phyloP scores from a whole-genome alignment of 1,140 invertebrate genomes.

The Pectinophora gossypiella region DNA sequence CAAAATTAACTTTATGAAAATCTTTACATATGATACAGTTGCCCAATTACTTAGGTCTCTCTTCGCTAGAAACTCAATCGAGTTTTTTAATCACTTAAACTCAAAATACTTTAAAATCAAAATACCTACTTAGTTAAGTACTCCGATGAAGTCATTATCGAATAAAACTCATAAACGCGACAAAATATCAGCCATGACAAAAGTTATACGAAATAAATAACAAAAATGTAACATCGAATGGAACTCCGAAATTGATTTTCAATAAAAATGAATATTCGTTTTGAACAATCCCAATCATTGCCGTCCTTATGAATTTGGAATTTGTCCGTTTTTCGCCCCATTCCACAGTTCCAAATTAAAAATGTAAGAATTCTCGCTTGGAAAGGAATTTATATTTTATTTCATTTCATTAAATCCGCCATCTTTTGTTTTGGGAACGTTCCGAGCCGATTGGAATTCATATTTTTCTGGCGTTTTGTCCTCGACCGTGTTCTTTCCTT shows the following conservation, averaged over 20 bases:
- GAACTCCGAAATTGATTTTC: constrained; percentile 25
- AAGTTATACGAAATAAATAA: not conserved
- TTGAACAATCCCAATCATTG: constrained; percentile 31
- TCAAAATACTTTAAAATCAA: no score
- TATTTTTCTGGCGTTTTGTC: constrained; percentile 75
- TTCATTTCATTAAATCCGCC: constrained; percentile 73
- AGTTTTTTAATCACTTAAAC: no score
- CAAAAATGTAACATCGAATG: not conserved
- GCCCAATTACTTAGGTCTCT: no score
- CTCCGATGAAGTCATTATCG: no score
- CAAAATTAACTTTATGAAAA: no score
- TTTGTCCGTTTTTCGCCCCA: constrained; percentile 60
- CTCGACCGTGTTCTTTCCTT: constrained; percentile 69
- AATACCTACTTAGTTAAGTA: no score
- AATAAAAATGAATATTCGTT: constrained; percentile 42
- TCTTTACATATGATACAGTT: no score
- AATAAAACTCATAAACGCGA: no score
- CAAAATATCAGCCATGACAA: no score
- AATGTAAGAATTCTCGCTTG: constrained; percentile 74
- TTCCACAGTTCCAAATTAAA: constrained; percentile 68
- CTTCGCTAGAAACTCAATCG: no score
- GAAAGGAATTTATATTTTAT: constrained; percentile 74
- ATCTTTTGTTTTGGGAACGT: constrained; percentile 68
- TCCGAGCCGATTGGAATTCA: constrained; percentile 69
- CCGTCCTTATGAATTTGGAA: constrained; percentile 54